Conservation (phyloP, 2,888 invertebrate genomes). For the Stenodema calcarata region DNA sequence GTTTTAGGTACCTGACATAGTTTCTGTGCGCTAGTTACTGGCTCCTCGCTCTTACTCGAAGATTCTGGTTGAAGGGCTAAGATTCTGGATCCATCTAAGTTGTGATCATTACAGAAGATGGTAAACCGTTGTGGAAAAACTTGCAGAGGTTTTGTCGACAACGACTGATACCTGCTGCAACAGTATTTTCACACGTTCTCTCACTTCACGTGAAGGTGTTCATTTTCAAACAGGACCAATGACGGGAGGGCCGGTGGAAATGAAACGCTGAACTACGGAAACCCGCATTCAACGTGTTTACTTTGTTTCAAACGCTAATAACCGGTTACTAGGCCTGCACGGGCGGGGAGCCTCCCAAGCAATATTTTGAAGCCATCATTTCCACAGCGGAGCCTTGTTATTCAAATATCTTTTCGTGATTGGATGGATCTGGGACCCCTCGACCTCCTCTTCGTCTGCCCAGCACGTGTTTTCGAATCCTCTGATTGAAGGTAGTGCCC, state of each 20-base stretch:
- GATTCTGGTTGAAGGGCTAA: no score
- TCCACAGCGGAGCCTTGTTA: constrained; percentile 4
- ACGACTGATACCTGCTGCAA: no score
- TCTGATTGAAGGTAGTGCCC: constrained; percentile 18
- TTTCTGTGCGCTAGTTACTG: no score
- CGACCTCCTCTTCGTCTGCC: neutral
- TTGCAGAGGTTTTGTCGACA: no score
- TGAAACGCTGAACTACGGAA: neutral
- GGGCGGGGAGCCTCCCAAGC: neutral
- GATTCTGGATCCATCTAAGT: no score
- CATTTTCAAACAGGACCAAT: no score
- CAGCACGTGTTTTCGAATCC: constrained; percentile 20
- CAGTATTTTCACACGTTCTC: no score
- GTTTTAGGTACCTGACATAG: no score
- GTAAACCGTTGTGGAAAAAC: no score
- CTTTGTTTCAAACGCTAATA: neutral
- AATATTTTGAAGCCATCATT: constrained; percentile 7
- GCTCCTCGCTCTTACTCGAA: no score
- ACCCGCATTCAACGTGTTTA: neutral
- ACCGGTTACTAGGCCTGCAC: constrained; percentile 13
- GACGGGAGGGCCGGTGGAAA: neutral
- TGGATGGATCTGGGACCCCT: neutral
- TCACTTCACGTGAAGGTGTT: no score
- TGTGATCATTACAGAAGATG: no score
- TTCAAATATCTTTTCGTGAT: constrained; percentile 26